phyloP scores from a whole-genome alignment of 2,888 invertebrate genomes.

The Caenorhabditis sinica region DNA sequence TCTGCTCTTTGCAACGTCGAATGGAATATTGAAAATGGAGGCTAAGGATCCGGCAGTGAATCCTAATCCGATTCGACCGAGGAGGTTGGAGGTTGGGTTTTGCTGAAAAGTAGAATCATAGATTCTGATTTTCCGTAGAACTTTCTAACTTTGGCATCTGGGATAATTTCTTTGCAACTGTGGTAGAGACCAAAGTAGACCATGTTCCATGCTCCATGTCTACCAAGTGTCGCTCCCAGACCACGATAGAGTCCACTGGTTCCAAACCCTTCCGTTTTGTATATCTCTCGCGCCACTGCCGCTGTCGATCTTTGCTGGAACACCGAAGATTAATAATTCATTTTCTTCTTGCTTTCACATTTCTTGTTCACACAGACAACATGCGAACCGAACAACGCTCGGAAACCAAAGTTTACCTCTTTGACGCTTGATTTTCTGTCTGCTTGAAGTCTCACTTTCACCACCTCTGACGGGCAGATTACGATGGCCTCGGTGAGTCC shows the following conservation, averaged over 20 bases:
- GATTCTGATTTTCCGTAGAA: background rate
- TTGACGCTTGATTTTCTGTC: slow-evolving; percentile 72
- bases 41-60: slow-evolving; percentile 92
- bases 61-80: slow-evolving; percentile 88
- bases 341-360: background rate
- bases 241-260: slow-evolving; percentile 85
- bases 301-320: slow-evolving; percentile 88
- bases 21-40: slow-evolving; percentile 94
- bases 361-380: slow-evolving; percentile 12
- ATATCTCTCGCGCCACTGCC: slow-evolving; percentile 90
- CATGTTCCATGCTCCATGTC: slow-evolving; percentile 95
- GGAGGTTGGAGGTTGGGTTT: slow-evolving; percentile 83
- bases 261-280: slow-evolving; percentile 90
- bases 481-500: slow-evolving; percentile 94
- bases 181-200: slow-evolving; percentile 97
- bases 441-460: slow-evolving; percentile 88
- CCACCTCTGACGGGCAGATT: slow-evolving; percentile 95
- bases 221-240: slow-evolving; percentile 91
- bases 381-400: slow-evolving; percentile 20
- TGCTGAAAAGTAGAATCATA: slow-evolving; percentile 64
- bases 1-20: slow-evolving; percentile 96
- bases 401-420: slow-evolving; percentile 55
- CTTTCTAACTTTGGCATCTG: slow-evolving; percentile 82
- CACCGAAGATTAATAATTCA: slow-evolving; percentile 53
- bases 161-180: slow-evolving; percentile 89